phyloP scores from a whole-genome alignment of 2,113 vertebrate species.

The Morone saxatilis region DNA sequence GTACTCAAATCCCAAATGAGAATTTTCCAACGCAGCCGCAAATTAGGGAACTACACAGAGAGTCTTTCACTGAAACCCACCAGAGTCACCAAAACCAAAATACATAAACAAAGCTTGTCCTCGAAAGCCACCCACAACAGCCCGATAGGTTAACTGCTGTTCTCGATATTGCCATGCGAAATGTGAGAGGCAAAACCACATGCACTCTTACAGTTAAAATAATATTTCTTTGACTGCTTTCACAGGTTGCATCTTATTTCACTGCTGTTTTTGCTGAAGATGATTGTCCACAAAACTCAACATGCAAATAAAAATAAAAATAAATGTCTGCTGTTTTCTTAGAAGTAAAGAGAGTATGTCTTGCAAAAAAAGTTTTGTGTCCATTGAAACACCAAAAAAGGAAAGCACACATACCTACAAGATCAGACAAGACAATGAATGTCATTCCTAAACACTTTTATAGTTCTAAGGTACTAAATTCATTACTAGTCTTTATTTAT shows the following conservation, averaged over 20 bases:
- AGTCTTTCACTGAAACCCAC: slow-evolving; percentile 73
- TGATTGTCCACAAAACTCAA: neutral
- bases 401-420: neutral
- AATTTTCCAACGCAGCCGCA: slow-evolving; percentile 79
- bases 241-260: neutral
- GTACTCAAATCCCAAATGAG: slow-evolving; percentile 78
- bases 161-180: neutral
- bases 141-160: slow-evolving; percentile 25
- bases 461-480: slow-evolving; percentile 32
- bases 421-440: slow-evolving; percentile 41
- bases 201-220: neutral
- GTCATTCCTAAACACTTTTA: slow-evolving; percentile 16
- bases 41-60: slow-evolving; percentile 71
- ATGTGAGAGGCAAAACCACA: neutral
- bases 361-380: neutral
- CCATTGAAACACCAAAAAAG: slow-evolving; percentile 19
- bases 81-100: slow-evolving; percentile 64
- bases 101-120: slow-evolving; percentile 71
- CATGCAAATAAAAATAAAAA: neutral
- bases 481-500: slow-evolving; percentile 62
- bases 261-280: neutral
- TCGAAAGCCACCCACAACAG: slow-evolving; percentile 64
- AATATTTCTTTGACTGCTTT: neutral
- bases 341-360: neutral
- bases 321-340: slow-evolving; percentile 17